Base-by-base conservation (phyloP, 2,797 vertebrate species). In the Poecilia picta region DNA sequence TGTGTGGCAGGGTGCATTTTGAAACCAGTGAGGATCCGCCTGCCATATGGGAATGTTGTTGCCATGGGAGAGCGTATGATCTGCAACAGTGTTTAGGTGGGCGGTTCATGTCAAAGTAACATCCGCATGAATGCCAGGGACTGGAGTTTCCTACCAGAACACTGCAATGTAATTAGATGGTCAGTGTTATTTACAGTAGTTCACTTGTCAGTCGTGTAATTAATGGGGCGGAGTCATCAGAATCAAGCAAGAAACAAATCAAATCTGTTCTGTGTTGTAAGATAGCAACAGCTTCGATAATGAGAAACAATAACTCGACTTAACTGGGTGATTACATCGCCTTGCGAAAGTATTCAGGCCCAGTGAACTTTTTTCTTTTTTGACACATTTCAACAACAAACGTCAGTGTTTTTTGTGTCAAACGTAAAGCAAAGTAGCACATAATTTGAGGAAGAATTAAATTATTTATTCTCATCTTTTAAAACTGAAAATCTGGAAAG, bases 181-280 rank as follows among this genome's bases (percentile, higher is more conserved):
- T 36, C 7, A 46, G 46, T 71, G 68, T 71, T 71, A 71, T 45
- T 45, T 45, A 71, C 68, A 71, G 68, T 71, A 71, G 39, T 71
- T 71, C 68, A 71, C 68, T 71, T 71, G 68, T 71, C 41, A 75
- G 41, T 28, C 41, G 15, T 41, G 51, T 62, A 43, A 75, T 75
- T 62, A 64, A 12, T 23, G 55, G 41, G 74, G 55, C 4, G 39
- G 74, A 75, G 53, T 25, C n/a, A 62, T 45, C 39, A 3, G 53
- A n/a, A n/a, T 41, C 41, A 75, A 62, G 10, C 25, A 75, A n/a
- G 47, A 71, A 20, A 55, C 62, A 75, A 68, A 57, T 76, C 36
- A 59, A 68, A 75, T 8, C 25, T 78, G 73, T 78, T 62, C 28
- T 11, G 23, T 73, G 41, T 33, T 3, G 46, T 7, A 43, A 31